These are phyloP conservation scores for Cephonodes hylas DNA, from an alignment of 2,888 invertebrate genomes.

Conservation along the genomic window DNA sequence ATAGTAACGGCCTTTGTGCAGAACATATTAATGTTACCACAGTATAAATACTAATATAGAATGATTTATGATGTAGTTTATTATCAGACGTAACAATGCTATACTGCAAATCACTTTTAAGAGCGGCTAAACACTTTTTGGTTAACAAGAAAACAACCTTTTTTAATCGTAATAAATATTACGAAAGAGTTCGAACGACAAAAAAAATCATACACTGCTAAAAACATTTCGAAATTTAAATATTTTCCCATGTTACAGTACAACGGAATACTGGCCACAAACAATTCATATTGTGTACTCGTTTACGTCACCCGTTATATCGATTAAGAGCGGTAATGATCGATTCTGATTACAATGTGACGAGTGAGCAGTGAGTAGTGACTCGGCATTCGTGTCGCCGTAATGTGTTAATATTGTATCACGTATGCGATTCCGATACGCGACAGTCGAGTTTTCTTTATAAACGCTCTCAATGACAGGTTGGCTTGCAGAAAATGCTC, in stretches of 20 bases:
- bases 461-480: not conserved
- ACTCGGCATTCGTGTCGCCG: constrained; percentile 33
- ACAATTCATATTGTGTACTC: not conserved
- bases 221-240: no score
- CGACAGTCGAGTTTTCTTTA: not conserved
- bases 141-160: no score
- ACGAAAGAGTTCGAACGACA: no score
- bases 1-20: not conserved
- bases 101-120: no score
- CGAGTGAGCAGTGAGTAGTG: constrained; percentile 26
- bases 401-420: not conserved
- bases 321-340: constrained; percentile 42
- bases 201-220: no score
- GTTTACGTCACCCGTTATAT: constrained; percentile 31
- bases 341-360: constrained; percentile 32
- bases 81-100: no score
- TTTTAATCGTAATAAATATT: no score
- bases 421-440: not conserved
- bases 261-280: no score
- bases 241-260: no score
- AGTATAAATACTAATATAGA: no score
- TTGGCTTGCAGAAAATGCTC: not conserved
- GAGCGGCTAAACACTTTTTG: no score
- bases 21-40: not conserved
- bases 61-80: no score